Conservation (phyloP, 2,888 invertebrate species). For the Ephialtes manifestator region DNA sequence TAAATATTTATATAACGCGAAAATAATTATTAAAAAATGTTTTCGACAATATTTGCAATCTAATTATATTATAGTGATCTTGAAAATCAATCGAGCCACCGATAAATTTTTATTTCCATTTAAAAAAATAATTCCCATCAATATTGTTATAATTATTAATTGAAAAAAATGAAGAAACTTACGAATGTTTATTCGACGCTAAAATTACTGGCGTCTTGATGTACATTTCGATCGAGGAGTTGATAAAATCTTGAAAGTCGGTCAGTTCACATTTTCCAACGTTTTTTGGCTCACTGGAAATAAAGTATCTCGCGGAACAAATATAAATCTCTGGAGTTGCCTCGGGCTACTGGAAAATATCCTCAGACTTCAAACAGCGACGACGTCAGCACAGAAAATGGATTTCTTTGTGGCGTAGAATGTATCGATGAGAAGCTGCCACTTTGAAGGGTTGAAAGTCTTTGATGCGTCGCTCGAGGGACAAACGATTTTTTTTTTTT, state of each 20-base stretch:
- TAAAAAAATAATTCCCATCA: no score
- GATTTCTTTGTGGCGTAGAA: constrained; percentile 14
- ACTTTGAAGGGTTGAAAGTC: constrained; percentile 17
- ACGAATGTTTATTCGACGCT: background rate
- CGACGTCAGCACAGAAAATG: background rate
- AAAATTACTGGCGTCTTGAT: background rate
- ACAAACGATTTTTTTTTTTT: background rate
- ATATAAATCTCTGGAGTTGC: background rate
- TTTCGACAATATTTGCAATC: no score
- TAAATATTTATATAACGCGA: no score
- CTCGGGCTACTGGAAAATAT: constrained; percentile 11
- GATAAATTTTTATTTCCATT: no score
- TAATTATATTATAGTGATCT: no score
- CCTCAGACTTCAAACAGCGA: background rate
- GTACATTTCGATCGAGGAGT: background rate
- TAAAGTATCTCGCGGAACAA: background rate
- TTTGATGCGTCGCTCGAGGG: background rate
- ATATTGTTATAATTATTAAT: no score
- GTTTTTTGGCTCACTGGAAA: background rate
- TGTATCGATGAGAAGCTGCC: constrained; percentile 21
- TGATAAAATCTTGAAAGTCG: background rate
- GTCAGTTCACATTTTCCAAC: background rate
- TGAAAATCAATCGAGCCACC: no score
- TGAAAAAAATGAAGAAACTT: background rate
- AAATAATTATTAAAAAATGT: no score